Base-by-base conservation (phyloP, 1,140 invertebrate species). In the Anoplophora glabripennis region DNA sequence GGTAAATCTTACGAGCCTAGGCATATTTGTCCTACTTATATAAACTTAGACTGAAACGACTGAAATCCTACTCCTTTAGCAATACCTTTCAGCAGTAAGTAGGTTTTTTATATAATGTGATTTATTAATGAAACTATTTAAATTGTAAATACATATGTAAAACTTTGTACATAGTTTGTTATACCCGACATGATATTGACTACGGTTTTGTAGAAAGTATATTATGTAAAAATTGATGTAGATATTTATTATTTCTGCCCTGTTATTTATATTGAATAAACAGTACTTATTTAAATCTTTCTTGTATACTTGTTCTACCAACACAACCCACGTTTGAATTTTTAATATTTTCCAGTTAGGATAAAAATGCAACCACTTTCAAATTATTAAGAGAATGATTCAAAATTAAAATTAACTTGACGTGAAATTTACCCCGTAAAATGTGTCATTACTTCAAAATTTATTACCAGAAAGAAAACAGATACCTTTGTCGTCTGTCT, bases 211-310 rank as follows among this genome's bases (percentile, higher is more conserved):
- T 62, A 62, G 59, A 61, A 61, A 61, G 38, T 42, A 60, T 55
- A 46, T 55, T 49, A 54, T 53, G 53, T 57, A 61, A 56, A 56
- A 57, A 62, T 62, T 62, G 54, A 62, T 62, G 59, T 62, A 62
- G 59, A 62, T 62, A 62, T 62, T 62, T 62, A 62, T 61, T 61
- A 57, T 62, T 57, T 62, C 46, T n/a, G 18, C 40, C 46, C 54
- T 63, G 60, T 63, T 63, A 63, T 63, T 63, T 63, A 63, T 63
- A 57, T 47, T 63, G 48, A 63, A 63, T 63, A 63, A 63, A 63
- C 49, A 44, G 55, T 63, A 63, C 54, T 57, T 63, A 61, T 56
- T n/a, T n/a, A n/a, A n/a, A n/a, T n/a, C n/a, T n/a, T n/a, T n/a
- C n/a, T n/a, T n/a, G n/a, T n/a, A n/a, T n/a, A n/a, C n/a, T n/a